Conservation (phyloP, 1,140 invertebrate species). For the Heterodera schachtii region DNA sequence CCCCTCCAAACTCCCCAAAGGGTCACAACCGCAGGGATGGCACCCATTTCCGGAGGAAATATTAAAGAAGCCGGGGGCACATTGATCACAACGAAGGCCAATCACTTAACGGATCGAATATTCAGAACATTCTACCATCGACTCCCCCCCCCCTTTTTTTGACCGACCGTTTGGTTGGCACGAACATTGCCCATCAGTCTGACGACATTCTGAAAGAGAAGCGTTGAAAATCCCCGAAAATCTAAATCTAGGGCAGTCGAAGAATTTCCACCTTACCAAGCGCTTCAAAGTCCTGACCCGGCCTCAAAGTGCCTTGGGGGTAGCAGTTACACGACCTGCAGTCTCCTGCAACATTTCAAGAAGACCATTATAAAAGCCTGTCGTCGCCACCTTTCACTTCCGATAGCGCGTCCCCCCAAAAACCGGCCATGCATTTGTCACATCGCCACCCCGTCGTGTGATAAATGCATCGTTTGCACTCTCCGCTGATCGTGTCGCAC, state of each 20-base stretch:
- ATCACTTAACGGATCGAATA: constrained; percentile 52
- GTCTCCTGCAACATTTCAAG: background rate
- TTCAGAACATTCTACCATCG: background rate
- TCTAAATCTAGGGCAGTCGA: background rate
- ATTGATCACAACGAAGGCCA: constrained; percentile 84
- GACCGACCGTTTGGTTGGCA: constrained; percentile 82
- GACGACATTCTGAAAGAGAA: constrained; percentile 74
- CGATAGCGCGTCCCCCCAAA: constrained; percentile 67
- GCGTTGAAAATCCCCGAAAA: constrained; percentile 55
- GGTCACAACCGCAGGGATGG: constrained; percentile 81
- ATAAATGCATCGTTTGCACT: constrained; percentile 88
- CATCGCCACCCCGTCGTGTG: constrained; percentile 83
- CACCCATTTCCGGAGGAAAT: constrained; percentile 74
- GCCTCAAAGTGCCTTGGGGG: constrained; percentile 75
- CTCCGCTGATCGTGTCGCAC: constrained; percentile 84
- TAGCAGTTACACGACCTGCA: constrained; percentile 74
- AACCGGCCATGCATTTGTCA: constrained; percentile 83
- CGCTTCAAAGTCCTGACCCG: constrained; percentile 70
- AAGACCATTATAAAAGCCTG: background rate
- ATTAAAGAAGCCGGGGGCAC: constrained; percentile 80
- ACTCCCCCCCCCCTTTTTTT: too few relatives aligned
- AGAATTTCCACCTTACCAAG: constrained; percentile 11
- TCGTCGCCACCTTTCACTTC: constrained; percentile 50
- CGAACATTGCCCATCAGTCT: constrained; percentile 79
- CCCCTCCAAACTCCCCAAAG: constrained; percentile 78